Evolutionary conservation across 1,140 invertebrate genomes (phyloP), one percentile per base, ranked within the genome.

Genomic region (Mya arenaria): DNA sequence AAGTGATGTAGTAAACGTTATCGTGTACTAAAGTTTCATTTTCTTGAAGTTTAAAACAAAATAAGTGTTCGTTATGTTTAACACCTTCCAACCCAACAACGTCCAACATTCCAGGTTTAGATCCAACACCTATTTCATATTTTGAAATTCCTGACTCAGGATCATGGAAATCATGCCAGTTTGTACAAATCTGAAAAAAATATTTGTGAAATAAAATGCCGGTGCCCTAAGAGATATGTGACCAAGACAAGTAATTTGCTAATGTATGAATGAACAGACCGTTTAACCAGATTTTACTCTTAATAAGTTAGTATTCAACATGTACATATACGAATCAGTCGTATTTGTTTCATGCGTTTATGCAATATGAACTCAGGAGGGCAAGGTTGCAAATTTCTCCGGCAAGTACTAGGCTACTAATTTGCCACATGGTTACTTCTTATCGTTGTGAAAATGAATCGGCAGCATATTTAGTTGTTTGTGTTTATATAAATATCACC

Each of bases 101-200:
- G 19, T 84, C 72, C 2, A 78, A 78, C 34, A 84, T 19, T 32
- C 74, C 74, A 13, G 32, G 28, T 0, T 44, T n/a, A 23, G 71
- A 71, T 19, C 60, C 58, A 25, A 77, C 73, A 36, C 75, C 65
- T 4, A 84, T 65, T 34, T 66, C 78, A 79, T 72, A 86, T 23
- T 28, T 69, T 17, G 63, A 62, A 17, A 88, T 83, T 8, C 87
- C 85, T 3, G 83, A 85, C 25, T 88, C 72, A 0, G 83, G 78
- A 48, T 88, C 87, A 36, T 58, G 77, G 63, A 86, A 88, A 36
- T 74, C 62, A 23, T 65, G 17, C 87, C 87, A 88, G 63, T 86
- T 84, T 23, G 80, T 78, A 74, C 81, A 86, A 10, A 86, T 81
- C 85, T 86, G 60, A 8, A 37, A 63, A 34, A 41, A n/a, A n/a